These are phyloP conservation scores for Bujurquina vittata DNA, from an alignment of 2,113 vertebrate genomes.

Conservation along the genomic window DNA sequence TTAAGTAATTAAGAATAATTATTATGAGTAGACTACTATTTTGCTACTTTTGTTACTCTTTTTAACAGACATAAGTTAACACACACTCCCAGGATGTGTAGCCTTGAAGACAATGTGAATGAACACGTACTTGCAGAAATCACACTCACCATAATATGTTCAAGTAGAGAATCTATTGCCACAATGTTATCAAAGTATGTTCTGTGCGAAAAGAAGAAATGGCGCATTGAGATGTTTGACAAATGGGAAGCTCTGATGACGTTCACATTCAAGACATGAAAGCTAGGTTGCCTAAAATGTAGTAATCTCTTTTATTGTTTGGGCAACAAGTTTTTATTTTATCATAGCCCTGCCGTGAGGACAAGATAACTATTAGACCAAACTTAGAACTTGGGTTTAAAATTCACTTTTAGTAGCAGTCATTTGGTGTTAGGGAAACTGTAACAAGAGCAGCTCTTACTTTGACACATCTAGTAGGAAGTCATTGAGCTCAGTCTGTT, in stretches of 20 bases:
- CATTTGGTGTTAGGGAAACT: not conserved
- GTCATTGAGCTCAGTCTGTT: conserved; percentile 98
- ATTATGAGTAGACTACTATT: not conserved
- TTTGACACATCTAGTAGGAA: conserved; percentile 98
- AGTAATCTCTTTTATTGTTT: not conserved
- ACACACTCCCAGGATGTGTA: conserved; percentile 50
- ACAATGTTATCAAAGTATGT: conserved; percentile 99
- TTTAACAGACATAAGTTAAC: conserved; percentile 44
- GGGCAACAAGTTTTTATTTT: conserved; percentile 25
- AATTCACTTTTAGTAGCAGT: not conserved
- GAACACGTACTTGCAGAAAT: conserved; percentile 62
- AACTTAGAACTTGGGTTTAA: not conserved
- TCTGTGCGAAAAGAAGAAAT: conserved; percentile 84
- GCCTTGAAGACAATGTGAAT: conserved; percentile 61
- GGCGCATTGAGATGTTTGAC: conserved; percentile 66
- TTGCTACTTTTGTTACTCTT: not conserved
- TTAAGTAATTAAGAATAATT: not conserved
- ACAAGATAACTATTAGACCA: conserved; percentile 10
- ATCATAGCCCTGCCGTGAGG: conserved; percentile 1
- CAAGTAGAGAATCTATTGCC: conserved; percentile 99
- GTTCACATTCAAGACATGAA: conserved; percentile 67
- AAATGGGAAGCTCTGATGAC: conserved; percentile 69
- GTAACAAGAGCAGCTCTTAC: conserved; percentile 82
- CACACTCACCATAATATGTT: conserved; percentile 99
- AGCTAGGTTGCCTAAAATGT: conserved; percentile 38